phyloP scores from a whole-genome alignment of 1,140 invertebrate species.

The Platorchestia sp. region DNA sequence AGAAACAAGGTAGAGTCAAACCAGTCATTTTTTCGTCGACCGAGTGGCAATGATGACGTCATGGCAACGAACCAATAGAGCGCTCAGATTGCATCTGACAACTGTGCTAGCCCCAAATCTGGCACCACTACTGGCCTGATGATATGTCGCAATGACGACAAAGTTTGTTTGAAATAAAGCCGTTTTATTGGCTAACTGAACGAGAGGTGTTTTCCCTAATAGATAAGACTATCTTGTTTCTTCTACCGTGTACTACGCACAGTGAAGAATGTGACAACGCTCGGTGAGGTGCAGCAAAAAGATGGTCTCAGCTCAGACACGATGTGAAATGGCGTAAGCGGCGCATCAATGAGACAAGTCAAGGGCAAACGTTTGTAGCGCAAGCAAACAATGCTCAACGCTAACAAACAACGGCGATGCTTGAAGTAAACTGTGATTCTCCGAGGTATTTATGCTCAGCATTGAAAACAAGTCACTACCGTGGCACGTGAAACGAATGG shows the following conservation, averaged over 20 bases:
- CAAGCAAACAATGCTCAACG: background rate
- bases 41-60: background rate
- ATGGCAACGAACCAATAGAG: too few species aligned
- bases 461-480: background rate
- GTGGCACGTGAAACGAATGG: background rate
- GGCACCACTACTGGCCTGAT: too few species aligned
- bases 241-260: too few species aligned
- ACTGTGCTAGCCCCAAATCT: too few species aligned
- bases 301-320: background rate
- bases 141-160: too few species aligned
- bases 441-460: background rate
- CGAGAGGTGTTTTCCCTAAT: too few species aligned
- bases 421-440: background rate
- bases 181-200: too few species aligned
- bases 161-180: too few species aligned
- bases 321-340: background rate
- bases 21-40: too few species aligned
- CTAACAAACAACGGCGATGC: background rate
- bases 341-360: background rate
- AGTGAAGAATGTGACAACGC: background rate
- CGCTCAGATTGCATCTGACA: too few species aligned
- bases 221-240: too few species aligned
- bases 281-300: background rate
- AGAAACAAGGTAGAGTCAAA: too few species aligned
- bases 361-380: background rate